phyloP scores from a whole-genome alignment of 2,113 vertebrate species.

The Pterocles gutturalis region DNA sequence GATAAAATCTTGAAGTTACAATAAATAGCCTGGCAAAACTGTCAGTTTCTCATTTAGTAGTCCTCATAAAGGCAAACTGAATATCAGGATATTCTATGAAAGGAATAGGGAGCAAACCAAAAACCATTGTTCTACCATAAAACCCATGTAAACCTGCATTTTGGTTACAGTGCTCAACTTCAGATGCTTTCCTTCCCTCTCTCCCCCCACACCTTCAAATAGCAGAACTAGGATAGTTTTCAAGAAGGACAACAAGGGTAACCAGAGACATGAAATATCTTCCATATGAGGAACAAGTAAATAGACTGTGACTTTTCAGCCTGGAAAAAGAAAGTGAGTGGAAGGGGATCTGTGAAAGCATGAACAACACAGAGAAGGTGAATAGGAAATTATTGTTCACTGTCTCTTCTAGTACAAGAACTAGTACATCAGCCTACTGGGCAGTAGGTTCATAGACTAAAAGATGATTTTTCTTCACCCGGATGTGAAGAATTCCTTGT shows the following conservation, averaged over 20 bases:
- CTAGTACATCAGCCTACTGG: not conserved
- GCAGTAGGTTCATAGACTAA: not conserved
- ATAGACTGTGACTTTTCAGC: not conserved
- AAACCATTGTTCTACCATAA: not conserved
- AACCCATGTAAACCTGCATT: not conserved
- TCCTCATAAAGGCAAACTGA: not conserved
- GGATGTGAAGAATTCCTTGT: not conserved
- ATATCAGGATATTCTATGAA: not conserved
- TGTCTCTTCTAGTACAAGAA: conserved; percentile 14
- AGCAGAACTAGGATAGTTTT: not conserved
- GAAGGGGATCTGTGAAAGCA: not conserved
- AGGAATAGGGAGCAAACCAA: not conserved
- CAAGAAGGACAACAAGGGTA: not conserved
- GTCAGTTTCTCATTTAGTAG: not conserved
- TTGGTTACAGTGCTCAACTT: not conserved
- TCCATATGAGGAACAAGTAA: not conserved
- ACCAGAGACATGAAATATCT: not conserved
- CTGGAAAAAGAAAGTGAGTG: not conserved
- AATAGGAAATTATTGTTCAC: not conserved
- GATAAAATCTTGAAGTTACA: not conserved
- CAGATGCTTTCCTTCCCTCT: not conserved
- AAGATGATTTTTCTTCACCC: not conserved
- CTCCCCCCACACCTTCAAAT: not conserved
- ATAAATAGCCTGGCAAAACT: not conserved
- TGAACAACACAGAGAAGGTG: conserved; percentile 27